Evolutionary conservation across 2,113 vertebrate genomes (phyloP).

Genomic region (Saccopteryx leptura): DNA sequence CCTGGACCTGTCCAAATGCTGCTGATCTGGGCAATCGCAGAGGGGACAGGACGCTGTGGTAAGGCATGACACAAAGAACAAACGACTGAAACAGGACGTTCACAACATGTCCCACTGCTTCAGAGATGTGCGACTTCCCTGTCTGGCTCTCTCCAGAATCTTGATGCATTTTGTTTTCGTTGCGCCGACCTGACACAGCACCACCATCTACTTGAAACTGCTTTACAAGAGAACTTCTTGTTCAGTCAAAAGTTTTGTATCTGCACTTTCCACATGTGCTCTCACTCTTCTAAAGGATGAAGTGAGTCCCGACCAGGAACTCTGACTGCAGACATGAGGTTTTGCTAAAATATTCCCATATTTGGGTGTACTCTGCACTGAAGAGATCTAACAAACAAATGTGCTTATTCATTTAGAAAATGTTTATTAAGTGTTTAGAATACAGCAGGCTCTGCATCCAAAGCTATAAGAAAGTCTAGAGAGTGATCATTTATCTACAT

Average conservation of each 20-base stretch:
- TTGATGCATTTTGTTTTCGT: conserved; percentile 16
- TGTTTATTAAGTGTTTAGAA: not conserved
- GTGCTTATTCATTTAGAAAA: not conserved
- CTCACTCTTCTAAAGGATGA: conserved; percentile 34
- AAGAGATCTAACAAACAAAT: not conserved
- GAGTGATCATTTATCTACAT: not conserved
- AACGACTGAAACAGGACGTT: not conserved
- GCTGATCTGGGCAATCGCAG: not conserved
- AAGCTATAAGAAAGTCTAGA: not conserved
- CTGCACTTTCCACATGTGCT: not conserved
- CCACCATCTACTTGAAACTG: conserved; percentile 39
- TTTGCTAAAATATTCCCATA: not conserved
- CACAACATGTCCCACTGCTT: not conserved
- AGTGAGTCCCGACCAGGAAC: conserved; percentile 47
- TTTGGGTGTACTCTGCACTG: not conserved
- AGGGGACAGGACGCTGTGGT: not conserved
- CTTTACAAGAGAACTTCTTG: conserved; percentile 34
- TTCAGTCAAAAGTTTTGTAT: conserved; percentile 27
- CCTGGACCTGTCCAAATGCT: not conserved
- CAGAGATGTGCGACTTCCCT: not conserved
- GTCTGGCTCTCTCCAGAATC: not conserved
- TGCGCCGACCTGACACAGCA: not conserved
- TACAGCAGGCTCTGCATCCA: not conserved
- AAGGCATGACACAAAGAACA: not conserved
- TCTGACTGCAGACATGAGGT: conserved; percentile 11